phyloP scores from a whole-genome alignment of 2,113 vertebrate genomes.

The Columba livia region DNA sequence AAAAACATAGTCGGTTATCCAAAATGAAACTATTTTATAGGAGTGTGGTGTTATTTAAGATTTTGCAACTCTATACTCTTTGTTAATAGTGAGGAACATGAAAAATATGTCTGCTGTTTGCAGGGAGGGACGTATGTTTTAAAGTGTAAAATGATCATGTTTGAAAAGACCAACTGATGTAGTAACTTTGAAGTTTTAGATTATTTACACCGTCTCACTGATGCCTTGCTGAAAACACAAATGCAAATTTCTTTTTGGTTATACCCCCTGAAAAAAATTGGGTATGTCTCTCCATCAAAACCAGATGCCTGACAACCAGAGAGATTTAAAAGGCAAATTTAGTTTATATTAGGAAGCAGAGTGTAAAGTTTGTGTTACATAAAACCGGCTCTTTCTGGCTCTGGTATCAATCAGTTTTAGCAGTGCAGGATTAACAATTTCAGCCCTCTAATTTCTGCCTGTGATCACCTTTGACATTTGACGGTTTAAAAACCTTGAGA shows the following conservation, averaged over 20 bases:
- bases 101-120: background rate
- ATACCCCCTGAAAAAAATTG: slow-evolving; percentile 17
- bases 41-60: background rate
- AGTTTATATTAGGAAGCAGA: slow-evolving; percentile 5
- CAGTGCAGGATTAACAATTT: slow-evolving; percentile 35
- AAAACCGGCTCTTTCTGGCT: background rate
- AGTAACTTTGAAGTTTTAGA: slow-evolving; percentile 34
- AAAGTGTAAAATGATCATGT: background rate
- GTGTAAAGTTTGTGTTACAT: background rate
- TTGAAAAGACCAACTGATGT: background rate
- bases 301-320: slow-evolving; percentile 32
- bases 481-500: slow-evolving; percentile 13
- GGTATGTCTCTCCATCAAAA: slow-evolving; percentile 35
- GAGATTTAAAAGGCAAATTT: slow-evolving; percentile 47
- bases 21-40: background rate
- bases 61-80: background rate
- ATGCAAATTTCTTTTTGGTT: slow-evolving; percentile 28
- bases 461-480: slow-evolving; percentile 57
- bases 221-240: slow-evolving; percentile 43
- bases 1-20: background rate
- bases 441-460: slow-evolving; percentile 32
- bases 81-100: background rate
- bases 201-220: slow-evolving; percentile 18
- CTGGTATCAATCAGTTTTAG: slow-evolving; percentile 34
- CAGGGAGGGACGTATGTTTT: background rate